Conservation (phyloP, 2,797 vertebrate genomes). For the Mus minutoides region DNA sequence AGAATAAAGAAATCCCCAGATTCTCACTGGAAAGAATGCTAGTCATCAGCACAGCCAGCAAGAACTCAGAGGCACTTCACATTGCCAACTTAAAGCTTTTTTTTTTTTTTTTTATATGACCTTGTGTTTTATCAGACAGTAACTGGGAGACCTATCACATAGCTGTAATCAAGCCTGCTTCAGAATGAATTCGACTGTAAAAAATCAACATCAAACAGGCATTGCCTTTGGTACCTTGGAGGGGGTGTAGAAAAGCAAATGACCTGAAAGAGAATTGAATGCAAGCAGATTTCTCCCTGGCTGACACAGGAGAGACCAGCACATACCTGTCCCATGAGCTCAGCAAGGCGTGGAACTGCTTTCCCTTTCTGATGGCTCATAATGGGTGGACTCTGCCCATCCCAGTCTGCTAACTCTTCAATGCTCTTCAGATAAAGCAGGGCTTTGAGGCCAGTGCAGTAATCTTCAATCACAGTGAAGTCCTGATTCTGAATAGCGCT, state of each 20-base stretch:
- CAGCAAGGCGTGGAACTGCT: conserved; percentile 87
- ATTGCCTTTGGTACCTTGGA: not conserved
- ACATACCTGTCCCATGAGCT: conserved; percentile 91
- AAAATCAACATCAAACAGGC: conserved; percentile 78
- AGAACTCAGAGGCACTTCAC: conserved; percentile 82
- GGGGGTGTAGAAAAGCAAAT: not conserved
- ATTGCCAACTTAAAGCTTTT: conserved; percentile 82
- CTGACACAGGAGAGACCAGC: not conserved
- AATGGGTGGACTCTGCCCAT: conserved; percentile 92
- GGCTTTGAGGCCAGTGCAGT: conserved; percentile 90
- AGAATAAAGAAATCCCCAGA: conserved; percentile 86
- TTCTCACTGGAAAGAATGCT: conserved; percentile 83
- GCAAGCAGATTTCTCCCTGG: not conserved
- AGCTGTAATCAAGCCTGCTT: conserved; percentile 82
- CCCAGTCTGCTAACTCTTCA: conserved; percentile 90
- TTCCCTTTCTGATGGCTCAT: conserved; percentile 93
- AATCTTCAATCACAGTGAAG: conserved; percentile 92
- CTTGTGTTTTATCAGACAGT: conserved; percentile 82
- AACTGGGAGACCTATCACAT: conserved; percentile 81
- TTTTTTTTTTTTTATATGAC: conserved; percentile 84
- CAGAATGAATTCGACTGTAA: conserved; percentile 80
- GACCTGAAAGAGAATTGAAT: not conserved
- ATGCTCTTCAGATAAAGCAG: conserved; percentile 93
- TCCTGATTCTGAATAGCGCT: conserved; percentile 91
- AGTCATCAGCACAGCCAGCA: conserved; percentile 84